A percentile compares a stretch with the other conserved stretches of the same genome.
Conservation (phyloP, 2,113 vertebrate genomes). For the Stomatorhinus ivindoensis region DNA sequence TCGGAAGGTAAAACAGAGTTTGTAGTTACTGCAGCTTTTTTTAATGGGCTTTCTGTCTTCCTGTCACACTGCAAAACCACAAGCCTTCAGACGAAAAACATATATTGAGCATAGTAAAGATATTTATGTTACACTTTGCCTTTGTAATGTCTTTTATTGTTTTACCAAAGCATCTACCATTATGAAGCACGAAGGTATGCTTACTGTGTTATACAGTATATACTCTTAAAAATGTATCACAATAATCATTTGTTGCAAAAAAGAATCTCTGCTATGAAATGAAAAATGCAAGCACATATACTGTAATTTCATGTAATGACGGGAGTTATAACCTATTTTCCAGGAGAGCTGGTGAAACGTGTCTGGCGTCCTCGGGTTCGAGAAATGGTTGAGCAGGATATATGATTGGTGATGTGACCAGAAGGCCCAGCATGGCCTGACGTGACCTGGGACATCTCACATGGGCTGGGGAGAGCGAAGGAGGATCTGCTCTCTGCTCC, state of each 20-base stretch:
- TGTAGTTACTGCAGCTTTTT: not conserved
- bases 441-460: not conserved
- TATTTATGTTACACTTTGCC: not conserved
- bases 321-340: not conserved
- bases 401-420: not conserved
- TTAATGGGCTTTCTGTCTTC: not conserved
- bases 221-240: not conserved
- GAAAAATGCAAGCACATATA: not conserved
- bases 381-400: not conserved
- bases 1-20: constrained; percentile 13
- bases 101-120: not conserved
- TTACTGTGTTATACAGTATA: not conserved
- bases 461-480: not conserved
- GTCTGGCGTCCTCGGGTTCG: not conserved
- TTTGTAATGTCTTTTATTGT: not conserved
- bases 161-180: not conserved
- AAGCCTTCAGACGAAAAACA: not conserved
- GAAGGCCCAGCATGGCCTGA: not conserved
- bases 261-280: not conserved
- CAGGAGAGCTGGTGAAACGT: not conserved
- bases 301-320: not conserved
- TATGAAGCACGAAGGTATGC: not conserved
- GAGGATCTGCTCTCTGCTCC: not conserved
- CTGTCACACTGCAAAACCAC: not conserved
- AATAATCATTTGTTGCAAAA: not conserved